Evolutionary conservation across 2,113 vertebrate species (phyloP), one percentile per base, ranked within the genome.

Genomic region (Fukomys damarensis): DNA sequence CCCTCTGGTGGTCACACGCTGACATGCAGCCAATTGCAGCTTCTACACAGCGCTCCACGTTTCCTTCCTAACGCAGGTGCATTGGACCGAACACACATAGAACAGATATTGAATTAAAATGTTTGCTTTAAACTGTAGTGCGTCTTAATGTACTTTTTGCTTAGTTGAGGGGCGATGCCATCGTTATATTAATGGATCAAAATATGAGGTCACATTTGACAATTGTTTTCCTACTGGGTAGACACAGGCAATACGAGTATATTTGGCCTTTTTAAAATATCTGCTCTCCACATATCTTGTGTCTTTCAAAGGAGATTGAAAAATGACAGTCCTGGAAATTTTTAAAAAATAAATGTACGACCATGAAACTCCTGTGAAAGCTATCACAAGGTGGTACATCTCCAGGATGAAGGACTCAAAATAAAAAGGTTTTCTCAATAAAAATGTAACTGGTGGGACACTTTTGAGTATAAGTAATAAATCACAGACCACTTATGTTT

Each of bases 311-410:
- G 20, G 68, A 72, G n/a, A 72, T 19, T 72, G 68, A 72, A 65
- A 65, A 41, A 17, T 72, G 38, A 41, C 68, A 94, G 61, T 86
- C 30, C 22, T 70, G 19, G 17, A 17, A 89, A 84, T n/a, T 49
- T 76, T 68, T 30, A 61, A 4, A 4, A 86, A 94, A 58, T 76
- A 92, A 84, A 91, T 56, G 7, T 14, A 43, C 86, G 10, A 26
- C 46, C 19, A 84, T 86, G 30, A 81, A 89, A 82, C 54, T 86
- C 22, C 49, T 59, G 38, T 76, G 65, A 93, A 85, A 93, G 91
- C 14, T 14, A 58, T 94, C 72, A 84, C 79, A 86, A 93, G 22
- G 32, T 32, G 68, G 70, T 56, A 41, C 0, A 81, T 20, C 38
- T 68, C 56, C 16, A 93, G 82, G 46, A 14, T 79, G 76, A 65